Evolutionary conservation across 2,113 vertebrate species (phyloP).

Genomic region (Burhinus bistriatus): DNA sequence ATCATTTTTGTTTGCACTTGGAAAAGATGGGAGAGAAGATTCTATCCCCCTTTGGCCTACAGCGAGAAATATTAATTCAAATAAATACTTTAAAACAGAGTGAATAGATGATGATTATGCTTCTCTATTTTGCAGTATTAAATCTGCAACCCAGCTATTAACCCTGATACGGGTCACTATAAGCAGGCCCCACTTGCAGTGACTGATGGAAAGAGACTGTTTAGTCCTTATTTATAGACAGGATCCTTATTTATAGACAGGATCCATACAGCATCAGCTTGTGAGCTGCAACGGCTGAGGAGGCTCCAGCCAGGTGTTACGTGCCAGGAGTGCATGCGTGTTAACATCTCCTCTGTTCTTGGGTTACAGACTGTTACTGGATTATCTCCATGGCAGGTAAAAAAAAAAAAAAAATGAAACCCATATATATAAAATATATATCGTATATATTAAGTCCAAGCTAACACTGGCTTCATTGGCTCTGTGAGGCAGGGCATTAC

Average conservation of each 20-base stretch:
- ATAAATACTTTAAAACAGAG: neutral
- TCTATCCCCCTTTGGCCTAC: neutral
- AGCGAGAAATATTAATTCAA: neutral
- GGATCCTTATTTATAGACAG: neutral
- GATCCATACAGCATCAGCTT: neutral
- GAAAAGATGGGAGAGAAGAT: neutral
- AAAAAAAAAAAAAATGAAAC: neutral
- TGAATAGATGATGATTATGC: neutral
- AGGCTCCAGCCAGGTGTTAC: neutral
- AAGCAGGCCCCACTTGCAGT: too few species aligned
- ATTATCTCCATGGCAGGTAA: neutral
- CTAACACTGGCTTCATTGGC: neutral
- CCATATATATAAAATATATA: too few species aligned
- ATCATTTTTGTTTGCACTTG: neutral
- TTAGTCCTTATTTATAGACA: neutral
- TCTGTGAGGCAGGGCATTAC: neutral
- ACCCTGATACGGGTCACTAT: fast-evolving
- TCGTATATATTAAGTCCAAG: neutral
- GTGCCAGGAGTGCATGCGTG: neutral
- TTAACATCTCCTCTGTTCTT: neutral
- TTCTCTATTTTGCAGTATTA: neutral
- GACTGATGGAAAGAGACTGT: neutral
- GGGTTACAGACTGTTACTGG: neutral
- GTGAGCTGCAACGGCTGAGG: neutral
- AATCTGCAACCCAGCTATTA: neutral